phyloP scores from a whole-genome alignment of 2,113 vertebrate genomes.

The Grammomys surdaster region DNA sequence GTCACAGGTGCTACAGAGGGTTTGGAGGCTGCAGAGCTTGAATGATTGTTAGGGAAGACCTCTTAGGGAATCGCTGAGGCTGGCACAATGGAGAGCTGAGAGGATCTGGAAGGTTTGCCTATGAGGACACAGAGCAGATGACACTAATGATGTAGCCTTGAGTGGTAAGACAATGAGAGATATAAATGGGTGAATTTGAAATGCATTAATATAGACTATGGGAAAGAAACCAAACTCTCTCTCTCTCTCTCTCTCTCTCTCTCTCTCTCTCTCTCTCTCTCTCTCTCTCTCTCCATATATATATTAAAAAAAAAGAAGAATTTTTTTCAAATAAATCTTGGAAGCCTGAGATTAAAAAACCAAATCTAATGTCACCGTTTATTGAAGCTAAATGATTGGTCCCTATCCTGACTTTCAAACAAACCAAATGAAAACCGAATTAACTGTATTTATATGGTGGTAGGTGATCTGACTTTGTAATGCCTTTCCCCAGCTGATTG shows the following conservation, averaged over 20 bases:
- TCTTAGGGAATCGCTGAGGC: background rate
- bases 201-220: background rate
- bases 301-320: too few species aligned
- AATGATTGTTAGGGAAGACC: background rate
- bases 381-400: constrained; percentile 52
- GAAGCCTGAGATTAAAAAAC: constrained; percentile 25
- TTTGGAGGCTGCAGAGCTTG: background rate
- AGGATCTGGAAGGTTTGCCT: background rate
- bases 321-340: background rate
- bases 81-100: background rate
- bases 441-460: constrained; percentile 8
- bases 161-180: background rate
- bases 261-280: too few species aligned
- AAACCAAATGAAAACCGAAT: constrained; percentile 52
- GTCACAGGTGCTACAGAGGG: fast-evolving
- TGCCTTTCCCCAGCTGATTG: constrained; percentile 32
- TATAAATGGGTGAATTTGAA: background rate
- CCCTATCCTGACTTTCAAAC: constrained; percentile 58
- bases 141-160: too few species aligned
- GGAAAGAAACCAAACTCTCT: background rate
- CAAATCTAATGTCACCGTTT: constrained; percentile 45
- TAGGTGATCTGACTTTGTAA: constrained; percentile 52
- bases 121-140: background rate
- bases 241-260: too few species aligned
- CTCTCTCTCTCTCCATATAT: too few species aligned